These are phyloP conservation scores for Drosophila biarmipes DNA, from an alignment of 1,140 invertebrate species.

Conservation along the genomic window DNA sequence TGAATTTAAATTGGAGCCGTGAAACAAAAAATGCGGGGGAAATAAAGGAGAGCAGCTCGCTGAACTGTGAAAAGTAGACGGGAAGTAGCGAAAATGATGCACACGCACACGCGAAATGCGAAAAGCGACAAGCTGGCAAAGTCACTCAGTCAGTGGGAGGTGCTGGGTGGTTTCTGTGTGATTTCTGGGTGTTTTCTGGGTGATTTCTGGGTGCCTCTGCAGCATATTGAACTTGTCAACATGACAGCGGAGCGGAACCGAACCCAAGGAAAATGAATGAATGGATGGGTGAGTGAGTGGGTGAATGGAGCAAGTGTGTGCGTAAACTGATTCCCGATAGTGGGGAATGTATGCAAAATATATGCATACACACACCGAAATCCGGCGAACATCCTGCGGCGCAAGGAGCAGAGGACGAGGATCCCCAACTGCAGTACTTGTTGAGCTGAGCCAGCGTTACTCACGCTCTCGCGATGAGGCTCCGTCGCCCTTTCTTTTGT, in stretches of 20 bases:
- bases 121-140: slow-evolving; percentile 58
- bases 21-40: slow-evolving; percentile 42
- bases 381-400: neutral
- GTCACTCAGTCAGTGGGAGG: slow-evolving; percentile 41
- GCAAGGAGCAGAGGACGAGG: neutral
- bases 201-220: neutral
- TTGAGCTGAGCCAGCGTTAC: slow-evolving; percentile 60
- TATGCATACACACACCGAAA: slow-evolving; percentile 51
- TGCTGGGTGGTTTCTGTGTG: neutral
- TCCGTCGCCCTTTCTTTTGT: slow-evolving; percentile 30
- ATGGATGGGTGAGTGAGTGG: slow-evolving; percentile 7
- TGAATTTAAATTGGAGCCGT: slow-evolving; percentile 73
- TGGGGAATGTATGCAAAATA: slow-evolving; percentile 68
- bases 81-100: slow-evolving; percentile 65
- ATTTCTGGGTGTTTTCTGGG: slow-evolving; percentile 4
- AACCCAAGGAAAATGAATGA: slow-evolving; percentile 46
- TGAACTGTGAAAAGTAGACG: slow-evolving; percentile 73
- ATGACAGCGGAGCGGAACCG: slow-evolving; percentile 58
- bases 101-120: slow-evolving; percentile 40
- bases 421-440: slow-evolving; percentile 46
- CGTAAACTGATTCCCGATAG: slow-evolving; percentile 69
- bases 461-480: slow-evolving; percentile 8
- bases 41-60: slow-evolving; percentile 24
- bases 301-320: slow-evolving; percentile 39
- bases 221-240: slow-evolving; percentile 75